A percentile compares a stretch with the other conserved stretches of the same genome.
These are phyloP conservation scores for Agrochola circellaris DNA, from an alignment of 2,888 invertebrate species.

Conservation along the genomic window DNA sequence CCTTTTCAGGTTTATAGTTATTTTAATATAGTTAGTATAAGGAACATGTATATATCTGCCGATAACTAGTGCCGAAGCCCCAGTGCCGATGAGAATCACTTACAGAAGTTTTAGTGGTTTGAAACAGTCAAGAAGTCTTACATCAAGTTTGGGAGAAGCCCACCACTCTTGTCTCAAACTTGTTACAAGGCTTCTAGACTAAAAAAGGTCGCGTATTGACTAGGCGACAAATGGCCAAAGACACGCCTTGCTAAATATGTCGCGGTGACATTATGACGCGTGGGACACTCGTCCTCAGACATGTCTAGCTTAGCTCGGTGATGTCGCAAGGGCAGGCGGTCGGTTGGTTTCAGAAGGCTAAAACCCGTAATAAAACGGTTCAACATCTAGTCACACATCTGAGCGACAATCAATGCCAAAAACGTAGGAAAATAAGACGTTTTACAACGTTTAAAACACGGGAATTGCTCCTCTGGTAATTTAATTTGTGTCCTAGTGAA, in stretches of 20 bases:
- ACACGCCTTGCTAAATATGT: slow-evolving; percentile 20
- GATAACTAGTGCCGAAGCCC: neutral
- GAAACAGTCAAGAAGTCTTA: neutral
- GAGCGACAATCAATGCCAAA: too few species aligned
- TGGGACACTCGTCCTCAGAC: neutral
- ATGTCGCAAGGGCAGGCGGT: neutral
- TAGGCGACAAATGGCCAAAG: neutral
- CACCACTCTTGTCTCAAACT: neutral
- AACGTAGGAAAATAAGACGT: too few species aligned
- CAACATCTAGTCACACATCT: too few species aligned
- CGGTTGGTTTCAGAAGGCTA: neutral
- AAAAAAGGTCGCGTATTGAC: neutral
- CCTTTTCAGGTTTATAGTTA: too few species aligned
- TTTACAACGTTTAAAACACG: too few species aligned
- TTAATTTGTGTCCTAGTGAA: neutral
- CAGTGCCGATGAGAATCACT: neutral
- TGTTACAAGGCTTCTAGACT: neutral
- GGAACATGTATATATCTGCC: neutral
- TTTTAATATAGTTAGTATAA: neutral
- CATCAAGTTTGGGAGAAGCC: neutral
- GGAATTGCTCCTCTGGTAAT: neutral
- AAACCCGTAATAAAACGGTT: too few species aligned
- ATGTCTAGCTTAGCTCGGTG: too few species aligned
- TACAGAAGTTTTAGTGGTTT: neutral
- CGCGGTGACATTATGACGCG: slow-evolving; percentile 4